These are phyloP conservation scores for Odontomyia ornata DNA, from an alignment of 2,888 invertebrate species.

Conservation along the genomic window DNA sequence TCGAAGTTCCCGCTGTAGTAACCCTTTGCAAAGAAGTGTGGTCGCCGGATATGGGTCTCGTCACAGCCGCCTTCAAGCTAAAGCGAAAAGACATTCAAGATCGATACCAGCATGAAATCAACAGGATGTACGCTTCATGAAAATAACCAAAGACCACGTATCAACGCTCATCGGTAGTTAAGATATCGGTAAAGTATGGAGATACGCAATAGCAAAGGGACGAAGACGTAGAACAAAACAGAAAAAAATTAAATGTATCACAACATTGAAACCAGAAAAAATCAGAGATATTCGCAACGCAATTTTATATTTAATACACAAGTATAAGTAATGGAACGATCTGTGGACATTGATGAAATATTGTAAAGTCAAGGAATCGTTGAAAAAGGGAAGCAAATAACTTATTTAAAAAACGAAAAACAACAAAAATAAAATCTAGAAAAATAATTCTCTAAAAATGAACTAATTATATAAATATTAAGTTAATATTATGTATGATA, in stretches of 20 bases:
- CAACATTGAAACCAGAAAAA: too few relatives aligned
- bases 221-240: neutral
- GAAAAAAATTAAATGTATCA: too few relatives aligned
- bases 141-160: slow-evolving; percentile 55
- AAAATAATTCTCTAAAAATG: neutral
- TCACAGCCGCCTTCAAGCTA: slow-evolving; percentile 97
- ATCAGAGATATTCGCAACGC: neutral
- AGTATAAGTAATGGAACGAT: neutral
- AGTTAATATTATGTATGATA: slow-evolving; percentile 16
- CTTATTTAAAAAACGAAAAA: neutral
- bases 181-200: neutral
- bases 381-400: neutral
- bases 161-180: neutral
- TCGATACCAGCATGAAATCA: slow-evolving; percentile 90
- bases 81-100: slow-evolving; percentile 97
- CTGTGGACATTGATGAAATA: neutral
- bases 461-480: neutral
- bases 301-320: neutral
- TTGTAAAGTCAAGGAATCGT: neutral
- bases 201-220: neutral
- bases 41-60: slow-evolving; percentile 97
- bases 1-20: slow-evolving; percentile 90
- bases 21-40: slow-evolving; percentile 91
- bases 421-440: neutral
- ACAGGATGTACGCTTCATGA: slow-evolving; percentile 94